Evolutionary conservation across 1,140 invertebrate genomes (phyloP), one percentile per base, ranked within the genome.

Genomic region (Habropoda laboriosa): DNA sequence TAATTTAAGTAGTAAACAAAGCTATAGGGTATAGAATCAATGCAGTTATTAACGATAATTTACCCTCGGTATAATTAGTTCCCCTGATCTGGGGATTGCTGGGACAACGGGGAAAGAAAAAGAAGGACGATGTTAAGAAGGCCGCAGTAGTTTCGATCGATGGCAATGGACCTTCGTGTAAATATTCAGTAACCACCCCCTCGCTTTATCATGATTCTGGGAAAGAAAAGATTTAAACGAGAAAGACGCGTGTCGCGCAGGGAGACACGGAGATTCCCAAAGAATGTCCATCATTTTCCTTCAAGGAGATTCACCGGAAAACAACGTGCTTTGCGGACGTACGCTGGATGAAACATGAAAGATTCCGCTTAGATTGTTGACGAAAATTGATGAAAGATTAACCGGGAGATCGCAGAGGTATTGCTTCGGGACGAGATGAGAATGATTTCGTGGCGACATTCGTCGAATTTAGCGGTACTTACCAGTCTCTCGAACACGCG

Each of bases 111-210:
- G n/a, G 16, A 27, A 18, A 5, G n/a, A 27, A 18, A 10, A 63
- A 63, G 24, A 55, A 75, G 45, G 49, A n/a, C n/a, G n/a, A n/a
- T n/a, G n/a, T n/a, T 42, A 32, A 67, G 27, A 24, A 38, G 21
- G 21, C 10, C 45, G 38, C n/a, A 21, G 24, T 5, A 18, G 32
- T 70, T 70, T 30, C 76, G 76, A 79, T 79, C 68, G 76, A 79
- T 73, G 76, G n/a, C 68, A 24, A 71, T 24, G 38, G 42, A 63
- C 51, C 63, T 72, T 64, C 81, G 70, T 38, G 81, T 85, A 80
- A 85, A 83, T 85, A 85, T 85, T 85, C 83, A 80, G 83, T 67
- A 76, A 76, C 81, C 83, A 60, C 60, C 47, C 60, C 35, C 16
- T 60, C 82, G 66, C 53, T 85, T 80, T 80, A 80, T 85, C 83